A percentile compares a stretch with the other conserved stretches of the same genome.
Conservation (phyloP, 1,140 invertebrate genomes). For the Drosophila melanogaster region Release_6_plus_ISO1_MT NT_033777.3:25747501-25748000, state of each 20-base stretch:
- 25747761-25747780: conserved; percentile 4
- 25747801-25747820: conserved; percentile 9
- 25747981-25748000: background rate
- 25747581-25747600: background rate
- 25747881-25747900: conserved; percentile 4
- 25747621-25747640: conserved; percentile 3
- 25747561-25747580: background rate
- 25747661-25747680: conserved; percentile 20
- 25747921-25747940: background rate
- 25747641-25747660: conserved; percentile 12
- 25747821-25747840: conserved; percentile 3
- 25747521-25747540: background rate
- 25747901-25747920: background rate
- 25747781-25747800: conserved; percentile 4
- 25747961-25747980: background rate
- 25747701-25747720: conserved; percentile 28
- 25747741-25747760: conserved; percentile 1
- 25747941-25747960: background rate
- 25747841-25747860: conserved; percentile 9
- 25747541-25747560: conserved; percentile 3
- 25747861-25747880: conserved; percentile 11
- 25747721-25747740: conserved; percentile 34
- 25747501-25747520: background rate
- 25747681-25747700: conserved; percentile 40
- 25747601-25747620: conserved; percentile 8